These are phyloP conservation scores for Tadarida brasiliensis DNA, from an alignment of 2,797 vertebrate genomes.

Conservation along the genomic window DNA sequence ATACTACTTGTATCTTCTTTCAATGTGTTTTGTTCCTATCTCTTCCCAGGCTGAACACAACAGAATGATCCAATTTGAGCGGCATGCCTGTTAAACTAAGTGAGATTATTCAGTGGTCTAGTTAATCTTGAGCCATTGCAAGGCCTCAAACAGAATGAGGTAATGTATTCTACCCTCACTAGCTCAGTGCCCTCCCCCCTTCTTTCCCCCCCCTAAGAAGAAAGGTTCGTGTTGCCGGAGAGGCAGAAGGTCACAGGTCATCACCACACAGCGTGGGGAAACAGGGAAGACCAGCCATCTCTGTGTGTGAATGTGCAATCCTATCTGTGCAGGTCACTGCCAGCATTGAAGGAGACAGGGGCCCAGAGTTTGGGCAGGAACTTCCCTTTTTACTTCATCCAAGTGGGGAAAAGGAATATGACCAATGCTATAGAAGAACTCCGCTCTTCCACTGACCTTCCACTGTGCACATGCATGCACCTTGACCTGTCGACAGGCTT, in stretches of 20 bases:
- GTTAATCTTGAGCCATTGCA: slow-evolving; percentile 56
- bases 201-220: slow-evolving; percentile 3
- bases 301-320: slow-evolving; percentile 32
- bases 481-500: neutral
- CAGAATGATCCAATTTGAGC: slow-evolving; percentile 52
- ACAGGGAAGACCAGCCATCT: neutral
- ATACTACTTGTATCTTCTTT: neutral
- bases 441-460: slow-evolving; percentile 54
- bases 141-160: slow-evolving; percentile 54
- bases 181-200: slow-evolving; percentile 7
- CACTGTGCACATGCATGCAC: neutral
- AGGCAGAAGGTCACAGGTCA: slow-evolving; percentile 51
- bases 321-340: slow-evolving; percentile 71
- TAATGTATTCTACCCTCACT: slow-evolving; percentile 64
- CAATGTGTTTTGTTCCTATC: neutral
- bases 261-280: neutral
- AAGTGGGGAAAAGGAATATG: neutral
- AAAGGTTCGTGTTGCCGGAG: slow-evolving; percentile 56
- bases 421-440: slow-evolving; percentile 4
- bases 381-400: slow-evolving; percentile 38
- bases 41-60: neutral
- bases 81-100: slow-evolving; percentile 57
- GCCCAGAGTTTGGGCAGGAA: neutral
- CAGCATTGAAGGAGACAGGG: slow-evolving; percentile 43
- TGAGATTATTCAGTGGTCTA: slow-evolving; percentile 62